A percentile compares a stretch with the other conserved stretches of the same genome.
Conservation (phyloP, 2,888 invertebrate genomes). For the Yponomeuta cagnagella region DNA sequence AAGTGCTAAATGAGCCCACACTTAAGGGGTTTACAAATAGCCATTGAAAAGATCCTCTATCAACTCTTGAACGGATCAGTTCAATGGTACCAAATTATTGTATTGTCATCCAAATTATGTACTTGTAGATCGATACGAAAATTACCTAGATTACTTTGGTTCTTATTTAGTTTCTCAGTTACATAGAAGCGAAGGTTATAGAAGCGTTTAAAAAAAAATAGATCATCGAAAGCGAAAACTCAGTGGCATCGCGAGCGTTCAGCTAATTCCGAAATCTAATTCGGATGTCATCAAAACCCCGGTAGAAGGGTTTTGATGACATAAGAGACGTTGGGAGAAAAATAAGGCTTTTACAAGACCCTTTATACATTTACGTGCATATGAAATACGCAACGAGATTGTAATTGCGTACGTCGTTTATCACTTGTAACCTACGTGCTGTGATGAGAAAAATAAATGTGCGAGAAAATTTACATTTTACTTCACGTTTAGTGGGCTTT, state of each 20-base stretch:
- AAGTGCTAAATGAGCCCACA: too few species aligned
- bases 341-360: constrained; percentile 1
- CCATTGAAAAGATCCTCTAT: too few species aligned
- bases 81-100: too few species aligned
- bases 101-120: too few species aligned
- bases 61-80: too few species aligned
- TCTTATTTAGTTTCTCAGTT: too few species aligned
- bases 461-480: not conserved
- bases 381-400: constrained; percentile 49
- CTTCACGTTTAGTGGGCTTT: not conserved
- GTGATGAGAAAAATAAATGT: constrained; percentile 34
- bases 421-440: constrained; percentile 43
- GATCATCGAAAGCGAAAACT: not conserved
- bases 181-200: too few species aligned
- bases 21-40: too few species aligned
- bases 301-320: too few species aligned
- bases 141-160: too few species aligned
- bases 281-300: not conserved
- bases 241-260: not conserved
- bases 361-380: constrained; percentile 35
- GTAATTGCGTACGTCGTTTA: constrained; percentile 50
- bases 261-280: not conserved
- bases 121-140: too few species aligned
- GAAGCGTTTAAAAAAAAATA: too few species aligned
- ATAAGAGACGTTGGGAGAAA: not conserved